A percentile compares a stretch with the other conserved stretches of the same genome.
Evolutionary conservation across 2,113 vertebrate species (phyloP).

Genomic region (Festucalex cinctus): DNA sequence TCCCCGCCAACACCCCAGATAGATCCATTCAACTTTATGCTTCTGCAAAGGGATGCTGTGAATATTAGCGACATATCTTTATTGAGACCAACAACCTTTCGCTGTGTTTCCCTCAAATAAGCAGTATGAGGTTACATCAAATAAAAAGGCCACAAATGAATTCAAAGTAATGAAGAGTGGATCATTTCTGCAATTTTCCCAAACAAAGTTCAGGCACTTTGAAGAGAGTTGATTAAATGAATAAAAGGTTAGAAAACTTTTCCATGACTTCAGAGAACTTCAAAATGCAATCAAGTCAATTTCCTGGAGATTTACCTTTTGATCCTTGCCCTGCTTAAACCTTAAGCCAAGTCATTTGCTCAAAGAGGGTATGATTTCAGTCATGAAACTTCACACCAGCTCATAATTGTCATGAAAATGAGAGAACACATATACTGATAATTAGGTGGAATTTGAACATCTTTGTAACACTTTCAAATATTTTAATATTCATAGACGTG

Average conservation of each 20-base stretch:
- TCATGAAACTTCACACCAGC: not conserved
- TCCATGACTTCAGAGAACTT: slow-evolving; percentile 5
- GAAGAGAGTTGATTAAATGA: not conserved
- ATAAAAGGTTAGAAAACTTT: not conserved
- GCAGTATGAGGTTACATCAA: slow-evolving; percentile 9
- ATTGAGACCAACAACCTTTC: slow-evolving; percentile 3
- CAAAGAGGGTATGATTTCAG: not conserved
- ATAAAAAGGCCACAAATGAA: not conserved
- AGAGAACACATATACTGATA: too few species aligned
- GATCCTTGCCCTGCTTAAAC: not conserved
- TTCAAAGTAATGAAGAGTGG: not conserved
- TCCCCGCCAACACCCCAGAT: not conserved
- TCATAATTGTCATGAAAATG: not conserved
- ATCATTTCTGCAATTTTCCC: not conserved
- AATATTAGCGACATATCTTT: slow-evolving; percentile 12
- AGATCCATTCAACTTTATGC: slow-evolving; percentile 39
- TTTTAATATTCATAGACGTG: too few species aligned
- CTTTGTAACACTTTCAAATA: too few species aligned
- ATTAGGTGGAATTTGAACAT: too few species aligned
- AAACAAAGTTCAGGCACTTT: not conserved
- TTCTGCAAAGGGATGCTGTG: slow-evolving; percentile 26
- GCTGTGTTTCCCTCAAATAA: slow-evolving; percentile 39
- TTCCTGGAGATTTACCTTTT: not conserved
- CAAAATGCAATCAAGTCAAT: not conserved
- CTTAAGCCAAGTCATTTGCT: not conserved